A percentile compares a stretch with the other conserved stretches of the same genome.
These are phyloP conservation scores for Ryuthela nishihirai DNA, from an alignment of 2,888 invertebrate genomes.

Conservation along the genomic window DNA sequence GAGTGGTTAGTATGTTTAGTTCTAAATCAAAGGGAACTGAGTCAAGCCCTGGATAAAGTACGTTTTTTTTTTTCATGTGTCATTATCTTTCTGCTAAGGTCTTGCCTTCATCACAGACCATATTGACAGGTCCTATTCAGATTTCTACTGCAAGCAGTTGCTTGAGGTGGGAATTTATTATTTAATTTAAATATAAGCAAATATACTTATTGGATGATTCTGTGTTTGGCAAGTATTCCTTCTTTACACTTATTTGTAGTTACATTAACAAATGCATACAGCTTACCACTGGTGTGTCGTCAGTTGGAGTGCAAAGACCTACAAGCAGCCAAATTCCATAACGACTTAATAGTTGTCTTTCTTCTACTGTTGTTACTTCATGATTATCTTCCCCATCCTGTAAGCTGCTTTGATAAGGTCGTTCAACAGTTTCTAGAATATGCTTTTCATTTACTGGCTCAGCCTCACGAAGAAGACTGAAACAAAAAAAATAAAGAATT, in stretches of 20 bases:
- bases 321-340: constrained; percentile 98
- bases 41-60: too few relatives aligned
- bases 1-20: too few relatives aligned
- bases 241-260: too few relatives aligned
- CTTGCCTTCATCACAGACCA: too few relatives aligned
- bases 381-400: constrained; percentile 34
- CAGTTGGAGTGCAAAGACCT: constrained; percentile 65
- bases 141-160: too few relatives aligned
- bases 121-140: too few relatives aligned
- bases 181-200: background rate
- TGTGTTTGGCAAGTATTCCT: background rate
- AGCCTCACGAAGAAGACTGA: constrained; percentile 79
- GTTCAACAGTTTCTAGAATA: constrained; percentile 48
- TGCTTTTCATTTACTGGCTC: constrained; percentile 67
- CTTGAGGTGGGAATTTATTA: background rate
- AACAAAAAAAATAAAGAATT: constrained; percentile 13
- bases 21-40: too few relatives aligned
- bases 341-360: constrained; percentile 81
- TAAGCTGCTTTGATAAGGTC: constrained; percentile 22
- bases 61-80: too few relatives aligned
- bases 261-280: background rate
- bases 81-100: too few relatives aligned
- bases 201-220: background rate
- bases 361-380: constrained; percentile 62
- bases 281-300: constrained; percentile 53